Percentiles rank a stretch among this genome's conserved stretches.
phyloP scores from a whole-genome alignment of 2,888 invertebrate genomes.

The Geotrupes spiniger region DNA sequence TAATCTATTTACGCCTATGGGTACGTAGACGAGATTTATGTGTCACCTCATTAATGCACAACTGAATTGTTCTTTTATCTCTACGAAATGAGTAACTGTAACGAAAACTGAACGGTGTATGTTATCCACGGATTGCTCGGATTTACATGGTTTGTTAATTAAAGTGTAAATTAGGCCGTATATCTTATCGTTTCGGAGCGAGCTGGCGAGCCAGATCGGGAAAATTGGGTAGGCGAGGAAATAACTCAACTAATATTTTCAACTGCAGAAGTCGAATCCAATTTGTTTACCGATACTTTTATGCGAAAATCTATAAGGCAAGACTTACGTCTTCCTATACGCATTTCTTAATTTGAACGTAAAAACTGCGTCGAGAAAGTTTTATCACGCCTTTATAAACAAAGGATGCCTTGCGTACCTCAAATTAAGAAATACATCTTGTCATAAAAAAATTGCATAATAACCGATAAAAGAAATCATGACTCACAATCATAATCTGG shows the following conservation, averaged over 20 bases:
- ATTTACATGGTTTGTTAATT: slow-evolving; percentile 16
- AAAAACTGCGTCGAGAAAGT: too few species aligned
- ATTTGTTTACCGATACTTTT: slow-evolving; percentile 12
- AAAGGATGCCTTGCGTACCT: too few species aligned
- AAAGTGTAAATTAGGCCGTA: slow-evolving; percentile 15
- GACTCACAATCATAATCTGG: too few species aligned
- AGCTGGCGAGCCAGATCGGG: slow-evolving; percentile 7
- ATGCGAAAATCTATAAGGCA: slow-evolving; percentile 11
- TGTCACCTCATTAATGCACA: slow-evolving; percentile 12
- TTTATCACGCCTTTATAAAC: too few species aligned
- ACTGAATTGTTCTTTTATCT: slow-evolving; percentile 6
- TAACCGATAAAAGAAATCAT: too few species aligned
- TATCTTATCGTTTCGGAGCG: slow-evolving; percentile 9
- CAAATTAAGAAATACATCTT: too few species aligned
- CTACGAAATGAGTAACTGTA: slow-evolving; percentile 7
- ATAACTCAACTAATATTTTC: too few species aligned
- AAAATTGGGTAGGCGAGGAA: slow-evolving; percentile 7
- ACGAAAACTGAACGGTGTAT: slow-evolving; percentile 11
- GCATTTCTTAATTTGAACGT: too few species aligned
- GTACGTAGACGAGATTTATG: slow-evolving; percentile 16
- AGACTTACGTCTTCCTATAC: slow-evolving; percentile 1
- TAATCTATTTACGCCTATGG: slow-evolving; percentile 20
- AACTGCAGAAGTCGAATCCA: slow-evolving; percentile 1
- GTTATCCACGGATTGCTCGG: not conserved
- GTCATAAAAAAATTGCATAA: too few species aligned